Evolutionary conservation across 1,140 invertebrate species (phyloP).

Genomic region (Cotesia vestalis): DNA sequence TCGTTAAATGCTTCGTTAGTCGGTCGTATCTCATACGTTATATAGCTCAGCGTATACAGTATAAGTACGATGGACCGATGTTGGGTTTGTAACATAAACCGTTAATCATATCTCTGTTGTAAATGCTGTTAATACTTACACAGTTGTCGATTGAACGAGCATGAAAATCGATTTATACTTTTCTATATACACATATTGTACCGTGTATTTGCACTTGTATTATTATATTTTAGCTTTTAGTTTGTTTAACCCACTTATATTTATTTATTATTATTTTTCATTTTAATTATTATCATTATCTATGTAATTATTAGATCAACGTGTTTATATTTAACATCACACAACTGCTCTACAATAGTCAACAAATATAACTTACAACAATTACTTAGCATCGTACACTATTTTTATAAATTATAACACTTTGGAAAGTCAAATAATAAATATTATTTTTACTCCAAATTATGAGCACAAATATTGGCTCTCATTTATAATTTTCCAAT

Average conservation of each 20-base stretch:
- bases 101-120: conserved; percentile 40
- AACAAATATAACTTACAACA: too few species aligned
- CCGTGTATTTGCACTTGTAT: not conserved
- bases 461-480: too few species aligned
- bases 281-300: too few species aligned
- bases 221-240: not conserved
- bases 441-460: too few species aligned
- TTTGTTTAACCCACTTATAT: conserved; percentile 6
- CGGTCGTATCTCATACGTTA: conserved; percentile 48
- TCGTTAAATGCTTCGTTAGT: conserved; percentile 51
- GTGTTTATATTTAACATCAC: too few species aligned
- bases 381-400: too few species aligned
- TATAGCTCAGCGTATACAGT: conserved; percentile 14
- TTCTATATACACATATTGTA: not conserved
- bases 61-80: conserved; percentile 10
- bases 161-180: conserved; percentile 18
- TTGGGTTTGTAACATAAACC: conserved; percentile 29
- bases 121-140: conserved; percentile 38
- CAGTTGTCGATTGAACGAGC: conserved; percentile 15
- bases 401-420: too few species aligned
- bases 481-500: too few species aligned
- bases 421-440: too few species aligned
- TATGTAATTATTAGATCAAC: too few species aligned
- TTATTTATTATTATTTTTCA: not conserved
- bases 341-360: too few species aligned